Evolutionary conservation across 2,113 vertebrate species (phyloP), one percentile per base, ranked within the genome.

Genomic region (Phaethon lepturus): DNA sequence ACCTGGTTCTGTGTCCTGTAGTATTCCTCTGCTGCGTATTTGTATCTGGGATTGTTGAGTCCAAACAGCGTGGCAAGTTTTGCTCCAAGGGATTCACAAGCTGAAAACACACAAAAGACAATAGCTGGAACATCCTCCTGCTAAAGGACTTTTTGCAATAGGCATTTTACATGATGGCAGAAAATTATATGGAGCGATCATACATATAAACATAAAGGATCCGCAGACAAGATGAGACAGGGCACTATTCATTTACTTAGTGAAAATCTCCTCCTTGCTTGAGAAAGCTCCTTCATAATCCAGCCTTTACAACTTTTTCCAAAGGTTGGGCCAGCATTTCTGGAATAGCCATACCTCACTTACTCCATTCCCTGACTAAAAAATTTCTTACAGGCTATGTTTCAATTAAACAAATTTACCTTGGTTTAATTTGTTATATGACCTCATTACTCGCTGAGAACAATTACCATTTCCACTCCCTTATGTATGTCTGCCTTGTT

Each of bases 1-100:
- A 97, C 95, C 97, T 97, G 68, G 17, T 77, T 93, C 63, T 96
- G 78, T 38, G n/a, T 80, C 52, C 94, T 85, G 11, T 56, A 71
- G 66, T 98, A 93, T 77, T 97, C 97, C 42, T 99, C 97, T 64
- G 98, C 88, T 49, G 98, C 94, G 13, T 98, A 98, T 88, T 98
- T 98, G 90, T 98, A 98, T 94, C 98, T 98, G 59, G 98, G 95
- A 83, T 97, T 68, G 13, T 86, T 97, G 42, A 99, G 96, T 88
- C 98, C 98, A 50, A 98, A 97, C 11, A 97, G 80, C 31, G 45
- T 68, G 56, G 98, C 98, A 28, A 98, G 88, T 78, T 95, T 97
- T 53, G 90, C 98, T 58, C 98, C 98, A 22, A 99, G 93, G 69
- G 98, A 98, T 79, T 99, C 98, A 90, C 98, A 98, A 31, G 95